Percentiles rank a stretch among this genome's conserved stretches.
Evolutionary conservation across 2,888 invertebrate species (phyloP).

Genomic region (Erpobdella octoculata): DNA sequence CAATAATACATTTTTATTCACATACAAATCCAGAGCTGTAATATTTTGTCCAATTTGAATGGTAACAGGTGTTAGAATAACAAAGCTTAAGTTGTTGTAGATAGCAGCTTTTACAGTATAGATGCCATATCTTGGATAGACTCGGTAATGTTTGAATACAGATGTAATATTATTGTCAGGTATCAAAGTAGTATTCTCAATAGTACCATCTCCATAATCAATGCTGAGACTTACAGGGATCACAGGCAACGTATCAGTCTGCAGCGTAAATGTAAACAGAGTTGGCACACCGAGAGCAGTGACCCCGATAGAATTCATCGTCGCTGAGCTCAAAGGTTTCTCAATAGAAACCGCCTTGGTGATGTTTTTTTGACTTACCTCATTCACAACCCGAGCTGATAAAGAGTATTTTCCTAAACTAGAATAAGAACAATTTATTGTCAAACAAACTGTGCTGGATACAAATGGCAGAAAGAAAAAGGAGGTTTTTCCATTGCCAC

Average conservation of each 20-base stretch:
- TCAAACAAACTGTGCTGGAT: conserved; percentile 16
- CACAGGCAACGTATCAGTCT: conserved; percentile 38
- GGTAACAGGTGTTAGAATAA: conserved; percentile 34
- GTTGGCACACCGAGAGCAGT: conserved; percentile 41
- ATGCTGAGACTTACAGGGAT: conserved; percentile 40
- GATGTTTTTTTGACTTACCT: conserved; percentile 39
- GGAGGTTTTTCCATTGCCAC: conserved; percentile 30
- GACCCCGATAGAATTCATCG: conserved; percentile 38
- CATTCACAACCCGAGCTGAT: conserved; percentile 41
- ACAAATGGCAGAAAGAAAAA: conserved; percentile 38
- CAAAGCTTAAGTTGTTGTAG: conserved; percentile 43
- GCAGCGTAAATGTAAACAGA: conserved; percentile 41
- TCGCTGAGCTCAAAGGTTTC: conserved; percentile 41
- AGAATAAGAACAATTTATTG: conserved; percentile 37
- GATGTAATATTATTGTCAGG: conserved; percentile 10
- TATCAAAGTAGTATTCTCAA: conserved; percentile 35
- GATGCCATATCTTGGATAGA: conserved; percentile 45
- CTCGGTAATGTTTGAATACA: conserved; percentile 39
- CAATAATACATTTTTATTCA: conserved; percentile 38
- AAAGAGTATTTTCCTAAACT: conserved; percentile 43
- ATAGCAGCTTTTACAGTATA: conserved; percentile 44
- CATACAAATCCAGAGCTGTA: conserved; percentile 43
- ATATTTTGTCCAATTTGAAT: conserved; percentile 44
- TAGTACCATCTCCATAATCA: conserved; percentile 43
- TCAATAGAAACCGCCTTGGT: conserved; percentile 44